Evolutionary conservation across 37 sponge, comb jelly and placozoan species (phyloP), one percentile per base, ranked within the genome.

Genomic region (Amphimedon queenslandica): DNA sequence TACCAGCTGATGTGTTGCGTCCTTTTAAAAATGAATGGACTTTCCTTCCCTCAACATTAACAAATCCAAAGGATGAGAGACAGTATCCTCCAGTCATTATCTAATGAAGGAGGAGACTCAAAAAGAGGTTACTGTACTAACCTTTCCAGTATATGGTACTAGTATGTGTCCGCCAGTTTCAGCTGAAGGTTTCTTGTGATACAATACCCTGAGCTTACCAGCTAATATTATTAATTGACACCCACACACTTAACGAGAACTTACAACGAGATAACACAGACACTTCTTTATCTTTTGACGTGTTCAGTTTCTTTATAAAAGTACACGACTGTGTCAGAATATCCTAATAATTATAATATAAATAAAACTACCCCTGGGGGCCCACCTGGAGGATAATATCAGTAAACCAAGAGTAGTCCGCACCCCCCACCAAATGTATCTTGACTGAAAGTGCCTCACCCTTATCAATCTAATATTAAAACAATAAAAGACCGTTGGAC

Each of bases 131-230:
- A 18, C 27, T 10, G 37, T 37, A 28, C 18, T 34, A 16, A 57
- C 63, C 8, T 39, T 70, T 71, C 63, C 70, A n/a, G n/a, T 37
- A 0, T 40, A 35, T 28, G 70, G 80, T n/a, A 79, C n/a, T 3
- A 79, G 42, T 24, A 73, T 31, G 30, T 81, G 74, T 16, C 27
- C 27, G 5, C 40, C 58, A 60, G 8, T n/a, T 4, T 36, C 18
- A 0, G 29, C 37, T 1, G 47, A 3, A 6, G 67, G 57, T 57
- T 82, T 75, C 47, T 75, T 66, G 34, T 1, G 41, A 29, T 74
- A 75, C 42, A 82, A 70, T 23, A 38, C 76, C 29, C 82, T 82
- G 60, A 75, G 20, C 20, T 69, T 61, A 38, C 55, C 41, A 39
- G 67, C 82, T 82, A 63, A 47, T 36, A 34, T 37, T 37, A 23